Percentiles rank a stretch among this genome's conserved stretches.
These are phyloP conservation scores for Sinocyclocheilus anshuiensis DNA, from an alignment of 2,113 vertebrate species.

Conservation along the genomic window DNA sequence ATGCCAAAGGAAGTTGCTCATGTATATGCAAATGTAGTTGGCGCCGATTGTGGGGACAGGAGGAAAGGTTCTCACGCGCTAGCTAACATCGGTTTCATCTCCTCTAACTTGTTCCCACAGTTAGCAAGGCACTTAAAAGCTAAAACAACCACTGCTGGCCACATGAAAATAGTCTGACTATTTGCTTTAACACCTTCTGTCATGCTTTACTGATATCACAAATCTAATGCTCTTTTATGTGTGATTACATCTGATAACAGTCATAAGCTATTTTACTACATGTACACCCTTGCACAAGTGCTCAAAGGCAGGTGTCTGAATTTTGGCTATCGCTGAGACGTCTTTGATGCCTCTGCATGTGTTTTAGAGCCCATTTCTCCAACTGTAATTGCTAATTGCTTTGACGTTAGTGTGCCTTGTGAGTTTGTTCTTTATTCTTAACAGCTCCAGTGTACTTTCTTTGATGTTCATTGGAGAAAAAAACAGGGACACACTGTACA, in stretches of 20 bases:
- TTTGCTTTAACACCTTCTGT: not conserved
- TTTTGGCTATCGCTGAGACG: not conserved
- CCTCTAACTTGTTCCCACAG: conserved; percentile 2
- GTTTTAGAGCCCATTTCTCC: not conserved
- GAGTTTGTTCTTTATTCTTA: conserved; percentile 3
- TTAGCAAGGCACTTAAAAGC: not conserved
- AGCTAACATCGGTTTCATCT: conserved; percentile 13
- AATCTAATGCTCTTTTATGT: conserved; percentile 13
- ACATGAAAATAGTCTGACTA: conserved; percentile 5
- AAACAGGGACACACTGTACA: conserved; percentile 50
- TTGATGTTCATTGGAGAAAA: conserved; percentile 36
- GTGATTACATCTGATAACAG: conserved; percentile 42
- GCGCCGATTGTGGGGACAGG: not conserved
- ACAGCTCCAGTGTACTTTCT: not conserved
- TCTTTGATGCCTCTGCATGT: not conserved
- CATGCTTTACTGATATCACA: not conserved
- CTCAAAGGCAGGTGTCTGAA: conserved; percentile 11
- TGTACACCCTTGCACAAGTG: conserved; percentile 13
- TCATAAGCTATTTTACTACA: conserved; percentile 45
- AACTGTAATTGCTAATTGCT: conserved; percentile 1
- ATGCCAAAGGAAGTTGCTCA: not conserved
- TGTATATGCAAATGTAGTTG: conserved; percentile 7
- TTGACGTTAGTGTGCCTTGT: not conserved
- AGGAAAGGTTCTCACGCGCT: not conserved
- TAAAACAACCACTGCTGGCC: conserved; percentile 6